Conservation (phyloP, 1,140 invertebrate genomes). For the Euglossa dilemma region DNA sequence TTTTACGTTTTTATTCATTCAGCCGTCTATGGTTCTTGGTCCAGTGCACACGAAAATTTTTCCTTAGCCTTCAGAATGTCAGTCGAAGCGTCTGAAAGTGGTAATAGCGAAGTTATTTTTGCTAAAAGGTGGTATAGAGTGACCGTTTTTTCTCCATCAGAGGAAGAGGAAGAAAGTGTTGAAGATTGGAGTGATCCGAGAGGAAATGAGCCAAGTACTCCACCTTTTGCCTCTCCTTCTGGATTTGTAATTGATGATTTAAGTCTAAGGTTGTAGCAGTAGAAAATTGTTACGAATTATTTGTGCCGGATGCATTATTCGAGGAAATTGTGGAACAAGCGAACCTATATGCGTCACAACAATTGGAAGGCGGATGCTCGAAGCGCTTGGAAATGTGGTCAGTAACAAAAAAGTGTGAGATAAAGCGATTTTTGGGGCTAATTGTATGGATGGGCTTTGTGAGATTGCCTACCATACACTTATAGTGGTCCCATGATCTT, state of each 20-base stretch:
- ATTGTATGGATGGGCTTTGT: too few species aligned
- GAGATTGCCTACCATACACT: too few species aligned
- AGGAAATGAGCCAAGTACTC: neutral
- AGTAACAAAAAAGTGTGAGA: too few species aligned
- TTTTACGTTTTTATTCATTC: neutral
- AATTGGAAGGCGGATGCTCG: too few species aligned
- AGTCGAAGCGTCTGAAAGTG: constrained; percentile 13
- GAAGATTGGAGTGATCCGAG: neutral
- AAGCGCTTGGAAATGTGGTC: too few species aligned
- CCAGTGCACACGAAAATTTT: constrained; percentile 26
- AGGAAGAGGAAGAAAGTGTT: neutral
- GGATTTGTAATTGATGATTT: neutral
- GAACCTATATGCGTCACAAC: too few species aligned
- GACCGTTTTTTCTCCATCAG: neutral
- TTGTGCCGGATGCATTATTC: too few species aligned
- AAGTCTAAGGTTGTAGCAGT: too few species aligned
- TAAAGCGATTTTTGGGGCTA: too few species aligned
- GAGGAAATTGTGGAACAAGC: too few species aligned
- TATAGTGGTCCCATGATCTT: too few species aligned
- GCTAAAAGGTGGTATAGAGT: neutral
- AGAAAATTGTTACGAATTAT: too few species aligned
- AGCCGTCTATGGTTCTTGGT: neutral
- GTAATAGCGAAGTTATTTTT: constrained; percentile 37
- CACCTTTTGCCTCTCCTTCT: neutral
- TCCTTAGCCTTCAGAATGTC: constrained; percentile 30